Evolutionary conservation across 2,113 vertebrate genomes (phyloP), one percentile per base, ranked within the genome.

Genomic region (Catharus minimus): DNA sequence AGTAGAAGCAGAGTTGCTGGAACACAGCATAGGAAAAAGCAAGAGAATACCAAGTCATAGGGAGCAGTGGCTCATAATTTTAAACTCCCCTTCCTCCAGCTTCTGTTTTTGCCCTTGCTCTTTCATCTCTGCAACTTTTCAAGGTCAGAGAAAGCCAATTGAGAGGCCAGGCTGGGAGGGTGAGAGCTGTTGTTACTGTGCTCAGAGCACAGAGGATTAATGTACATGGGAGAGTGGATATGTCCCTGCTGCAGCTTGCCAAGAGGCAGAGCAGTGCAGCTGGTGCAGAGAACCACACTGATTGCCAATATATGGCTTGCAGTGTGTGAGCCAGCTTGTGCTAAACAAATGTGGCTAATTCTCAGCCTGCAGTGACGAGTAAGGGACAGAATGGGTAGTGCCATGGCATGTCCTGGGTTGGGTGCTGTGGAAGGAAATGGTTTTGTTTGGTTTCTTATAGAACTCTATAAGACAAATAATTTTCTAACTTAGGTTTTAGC

Each of bases 221-320:
- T 21, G 77, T 18, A 7, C 23, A 4, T 0, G 0, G 36, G 15
- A 32, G 47, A 74, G 67, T 19, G 27, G 43, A 2, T 69, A 1
- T 33, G 32, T 60, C 66, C 28, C 26, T 76, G 75, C 67, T 73
- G 78, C 75, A 82, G 71, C 71, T 64, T 91, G 66, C 85, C 79
- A 76, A 58, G 78, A 47, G 65, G 27, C 71, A 87, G 57, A 55
- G 36, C 0, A 10, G 27, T 3, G 7, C 0, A 13, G 56, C 52
- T 79, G 66, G 38, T 46, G 52, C 41, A 55, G 68, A 78, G 47
- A n/a, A 14, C 23, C 12, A 2, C 0, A 0, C 2, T 19, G 27
- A 38, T 47, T n/a, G 62, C 50, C 47, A 73, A 14, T 3, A 5
- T 0, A 1, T 30, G 38, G 4, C 21, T 68, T 13, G 36, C 58